A percentile compares a stretch with the other conserved stretches of the same genome.
These are phyloP conservation scores for Dendrocincla tyrannina DNA, from an alignment of 2,797 vertebrate genomes.

Conservation along the genomic window DNA sequence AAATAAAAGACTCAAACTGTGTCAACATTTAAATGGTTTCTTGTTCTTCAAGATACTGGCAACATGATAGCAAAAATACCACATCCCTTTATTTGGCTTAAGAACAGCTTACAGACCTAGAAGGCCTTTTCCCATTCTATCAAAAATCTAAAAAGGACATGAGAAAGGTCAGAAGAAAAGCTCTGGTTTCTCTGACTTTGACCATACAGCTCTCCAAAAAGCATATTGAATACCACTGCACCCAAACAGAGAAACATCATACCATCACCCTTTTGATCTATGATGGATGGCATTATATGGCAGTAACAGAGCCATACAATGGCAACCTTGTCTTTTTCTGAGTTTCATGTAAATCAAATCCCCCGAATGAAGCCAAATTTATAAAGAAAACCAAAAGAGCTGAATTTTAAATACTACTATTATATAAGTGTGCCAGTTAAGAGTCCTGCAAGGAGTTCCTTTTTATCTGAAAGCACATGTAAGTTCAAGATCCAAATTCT, in stretches of 20 bases:
- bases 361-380: background rate
- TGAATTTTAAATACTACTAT: background rate
- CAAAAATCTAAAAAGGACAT: background rate
- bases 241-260: slow-evolving; percentile 29
- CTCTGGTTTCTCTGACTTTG: slow-evolving; percentile 3
- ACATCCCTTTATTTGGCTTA: background rate
- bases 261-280: background rate
- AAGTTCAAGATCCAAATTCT: background rate
- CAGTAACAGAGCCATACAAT: background rate
- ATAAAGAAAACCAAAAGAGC: background rate
- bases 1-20: background rate
- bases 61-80: background rate
- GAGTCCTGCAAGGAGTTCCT: background rate
- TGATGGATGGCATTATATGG: background rate
- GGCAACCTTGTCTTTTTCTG: background rate
- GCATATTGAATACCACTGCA: background rate
- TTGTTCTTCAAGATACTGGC: background rate
- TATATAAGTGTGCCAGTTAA: background rate
- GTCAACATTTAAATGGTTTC: background rate
- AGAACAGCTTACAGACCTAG: background rate
- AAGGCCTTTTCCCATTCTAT: background rate
- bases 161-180: slow-evolving; percentile 44
- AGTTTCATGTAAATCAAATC: background rate
- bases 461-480: background rate
- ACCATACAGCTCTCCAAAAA: background rate